phyloP scores from a whole-genome alignment of 37 sponge, comb jelly and placozoan species.

The Oscarella lobularis region DNA sequence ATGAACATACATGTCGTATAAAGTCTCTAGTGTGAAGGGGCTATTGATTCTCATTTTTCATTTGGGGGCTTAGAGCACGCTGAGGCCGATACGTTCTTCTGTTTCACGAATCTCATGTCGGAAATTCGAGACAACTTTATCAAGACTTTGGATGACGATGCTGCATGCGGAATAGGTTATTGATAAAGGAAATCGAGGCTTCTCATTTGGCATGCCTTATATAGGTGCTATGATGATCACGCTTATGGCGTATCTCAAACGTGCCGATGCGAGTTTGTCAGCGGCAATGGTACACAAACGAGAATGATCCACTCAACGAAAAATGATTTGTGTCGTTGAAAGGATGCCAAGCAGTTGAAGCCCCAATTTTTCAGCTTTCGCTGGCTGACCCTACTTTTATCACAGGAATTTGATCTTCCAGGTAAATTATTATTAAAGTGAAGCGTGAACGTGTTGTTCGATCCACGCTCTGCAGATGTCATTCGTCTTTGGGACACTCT shows the following conservation, averaged over 20 bases:
- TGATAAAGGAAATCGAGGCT: neutral
- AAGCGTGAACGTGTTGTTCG: neutral
- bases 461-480: constrained; percentile 49
- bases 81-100: constrained; percentile 95
- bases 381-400: constrained; percentile 88
- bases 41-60: too few species aligned
- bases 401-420: constrained; percentile 90
- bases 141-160: constrained; percentile 70
- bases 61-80: constrained; percentile 79
- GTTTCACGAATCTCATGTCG: constrained; percentile 86
- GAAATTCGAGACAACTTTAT: constrained; percentile 92
- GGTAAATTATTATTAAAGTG: constrained; percentile 20
- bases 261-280: neutral
- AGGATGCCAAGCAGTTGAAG: constrained; percentile 38
- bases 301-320: neutral
- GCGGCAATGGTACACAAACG: neutral
- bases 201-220: neutral
- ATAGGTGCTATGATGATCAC: constrained; percentile 52
- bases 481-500: constrained; percentile 82
- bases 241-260: constrained; percentile 47
- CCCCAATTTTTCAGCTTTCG: constrained; percentile 81
- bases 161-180: constrained; percentile 66
- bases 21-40: too few species aligned
- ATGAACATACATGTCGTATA: neutral
- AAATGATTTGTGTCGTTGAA: neutral